Evolutionary conservation across 2,113 vertebrate species (phyloP).

Genomic region (Gavialis gangeticus): DNA sequence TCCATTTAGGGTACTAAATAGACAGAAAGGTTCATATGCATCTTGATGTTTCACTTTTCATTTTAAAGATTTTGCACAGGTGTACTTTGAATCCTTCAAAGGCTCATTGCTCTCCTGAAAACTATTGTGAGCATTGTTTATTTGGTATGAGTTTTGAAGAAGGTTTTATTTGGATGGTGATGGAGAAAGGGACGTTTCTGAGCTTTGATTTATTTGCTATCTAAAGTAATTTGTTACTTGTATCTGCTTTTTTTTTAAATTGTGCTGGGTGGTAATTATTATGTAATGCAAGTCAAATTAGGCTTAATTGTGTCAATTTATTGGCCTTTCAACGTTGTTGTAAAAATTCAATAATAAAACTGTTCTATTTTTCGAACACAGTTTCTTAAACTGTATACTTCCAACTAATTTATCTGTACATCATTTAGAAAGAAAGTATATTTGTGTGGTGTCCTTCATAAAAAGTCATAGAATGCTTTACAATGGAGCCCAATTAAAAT

Average conservation of each 20-base stretch:
- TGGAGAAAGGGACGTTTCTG: background rate
- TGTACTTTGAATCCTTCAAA: background rate
- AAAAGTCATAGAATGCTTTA: background rate
- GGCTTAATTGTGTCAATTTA: background rate
- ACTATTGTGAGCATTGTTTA: background rate
- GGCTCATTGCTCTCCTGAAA: background rate
- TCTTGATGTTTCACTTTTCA: background rate
- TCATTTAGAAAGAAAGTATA: background rate
- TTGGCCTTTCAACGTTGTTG: background rate
- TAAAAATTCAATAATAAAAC: no score
- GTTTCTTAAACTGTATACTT: background rate
- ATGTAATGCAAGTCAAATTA: background rate
- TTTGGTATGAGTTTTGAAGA: background rate
- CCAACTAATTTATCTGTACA: no score
- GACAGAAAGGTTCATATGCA: no score
- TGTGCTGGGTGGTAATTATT: accelerated
- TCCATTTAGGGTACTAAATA: no score
- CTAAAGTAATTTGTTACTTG: background rate
- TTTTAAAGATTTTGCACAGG: background rate
- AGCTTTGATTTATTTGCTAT: background rate
- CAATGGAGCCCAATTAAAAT: background rate
- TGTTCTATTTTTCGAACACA: background rate
- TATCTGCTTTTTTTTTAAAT: background rate
- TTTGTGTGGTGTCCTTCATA: background rate
- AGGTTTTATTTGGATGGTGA: background rate